phyloP scores from a whole-genome alignment of 1,140 invertebrate species.

The Bathynomus jamesi region DNA sequence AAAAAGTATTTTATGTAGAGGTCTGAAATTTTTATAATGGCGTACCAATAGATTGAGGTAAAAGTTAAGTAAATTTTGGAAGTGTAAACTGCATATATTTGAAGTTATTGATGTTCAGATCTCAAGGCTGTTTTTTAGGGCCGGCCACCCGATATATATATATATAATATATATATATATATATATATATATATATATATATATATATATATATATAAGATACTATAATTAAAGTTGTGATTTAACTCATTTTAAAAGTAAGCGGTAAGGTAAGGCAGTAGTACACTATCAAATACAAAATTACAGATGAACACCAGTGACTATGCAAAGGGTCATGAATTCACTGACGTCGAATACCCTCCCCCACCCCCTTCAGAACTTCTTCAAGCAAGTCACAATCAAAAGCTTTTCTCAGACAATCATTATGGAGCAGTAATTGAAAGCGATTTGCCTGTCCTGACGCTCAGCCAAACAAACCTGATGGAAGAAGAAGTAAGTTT shows the following conservation, averaged over 20 bases:
- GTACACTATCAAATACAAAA: too few relatives aligned
- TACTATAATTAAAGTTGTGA: neutral
- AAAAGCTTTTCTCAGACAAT: neutral
- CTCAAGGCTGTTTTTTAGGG: too few relatives aligned
- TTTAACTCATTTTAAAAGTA: too few relatives aligned
- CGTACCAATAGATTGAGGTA: too few relatives aligned
- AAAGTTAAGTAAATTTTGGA: too few relatives aligned
- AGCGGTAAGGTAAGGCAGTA: too few relatives aligned
- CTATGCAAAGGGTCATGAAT: neutral
- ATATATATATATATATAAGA: neutral
- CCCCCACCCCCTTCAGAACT: neutral
- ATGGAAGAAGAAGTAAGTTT: neutral
- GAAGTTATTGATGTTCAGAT: too few relatives aligned
- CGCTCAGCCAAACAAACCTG: neutral
- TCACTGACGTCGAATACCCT: neutral
- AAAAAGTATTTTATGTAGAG: too few relatives aligned
- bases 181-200: constrained; percentile 3
- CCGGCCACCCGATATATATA: too few relatives aligned
- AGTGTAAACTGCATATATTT: too few relatives aligned
- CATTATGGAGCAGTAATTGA: neutral
- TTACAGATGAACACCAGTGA: too few relatives aligned
- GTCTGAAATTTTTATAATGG: too few relatives aligned
- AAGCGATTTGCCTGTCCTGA: neutral
- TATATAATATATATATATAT: constrained; percentile 3
- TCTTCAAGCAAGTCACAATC: neutral